These are phyloP conservation scores for Notodonta dromedarius DNA, from an alignment of 2,888 invertebrate genomes.

Conservation along the genomic window DNA sequence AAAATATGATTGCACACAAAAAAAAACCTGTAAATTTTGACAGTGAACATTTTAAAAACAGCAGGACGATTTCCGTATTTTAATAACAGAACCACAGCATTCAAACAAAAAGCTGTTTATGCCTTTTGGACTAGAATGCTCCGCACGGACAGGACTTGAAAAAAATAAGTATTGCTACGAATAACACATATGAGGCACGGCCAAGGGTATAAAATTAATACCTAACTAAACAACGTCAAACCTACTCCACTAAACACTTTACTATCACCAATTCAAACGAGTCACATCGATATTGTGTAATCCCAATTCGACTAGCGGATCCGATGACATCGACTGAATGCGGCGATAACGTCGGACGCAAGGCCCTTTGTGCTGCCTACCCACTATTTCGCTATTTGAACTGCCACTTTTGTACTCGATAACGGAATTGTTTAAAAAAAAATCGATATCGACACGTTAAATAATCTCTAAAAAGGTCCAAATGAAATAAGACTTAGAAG, in stretches of 20 bases:
- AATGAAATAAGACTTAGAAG: not conserved
- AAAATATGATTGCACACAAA: too few relatives aligned
- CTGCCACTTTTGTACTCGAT: conserved; percentile 26
- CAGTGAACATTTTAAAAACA: too few relatives aligned
- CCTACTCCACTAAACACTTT: not conserved
- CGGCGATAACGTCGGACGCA: conserved; percentile 45
- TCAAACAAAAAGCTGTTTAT: too few relatives aligned
- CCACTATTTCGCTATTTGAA: conserved; percentile 34
- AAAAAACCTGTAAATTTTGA: too few relatives aligned
- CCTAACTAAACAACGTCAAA: too few relatives aligned
- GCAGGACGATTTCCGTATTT: too few relatives aligned
- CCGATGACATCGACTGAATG: conserved; percentile 56
- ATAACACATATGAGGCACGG: too few relatives aligned
- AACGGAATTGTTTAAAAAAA: conserved; percentile 32
- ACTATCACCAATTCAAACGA: conserved; percentile 36
- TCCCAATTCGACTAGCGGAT: conserved; percentile 47
- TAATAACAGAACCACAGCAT: too few relatives aligned
- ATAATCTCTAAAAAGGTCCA: not conserved
- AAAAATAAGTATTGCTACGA: too few relatives aligned
- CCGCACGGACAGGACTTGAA: too few relatives aligned
- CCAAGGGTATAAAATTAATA: too few relatives aligned
- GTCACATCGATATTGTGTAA: conserved; percentile 49
- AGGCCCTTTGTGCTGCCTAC: conserved; percentile 35
- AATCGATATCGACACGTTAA: conserved; percentile 18
- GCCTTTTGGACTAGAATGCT: too few relatives aligned